A percentile compares a stretch with the other conserved stretches of the same genome.
Conservation (phyloP, 2,113 vertebrate genomes). For the Glareola pratincola region DNA sequence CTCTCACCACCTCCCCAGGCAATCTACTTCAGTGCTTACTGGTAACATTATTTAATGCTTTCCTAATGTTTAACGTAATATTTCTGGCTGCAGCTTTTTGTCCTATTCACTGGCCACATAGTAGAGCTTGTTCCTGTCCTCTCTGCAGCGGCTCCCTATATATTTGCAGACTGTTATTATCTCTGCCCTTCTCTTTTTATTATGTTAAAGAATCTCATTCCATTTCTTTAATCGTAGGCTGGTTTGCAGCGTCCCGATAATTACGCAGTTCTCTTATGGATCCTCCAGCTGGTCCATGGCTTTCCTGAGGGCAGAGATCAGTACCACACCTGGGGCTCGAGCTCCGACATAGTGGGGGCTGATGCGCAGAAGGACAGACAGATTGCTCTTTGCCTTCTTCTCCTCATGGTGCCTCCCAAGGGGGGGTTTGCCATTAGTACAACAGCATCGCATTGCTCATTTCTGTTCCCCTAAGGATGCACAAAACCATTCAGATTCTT, state of each 20-base stretch:
- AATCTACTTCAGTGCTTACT: neutral
- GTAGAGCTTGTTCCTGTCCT: neutral
- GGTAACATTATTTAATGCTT: neutral
- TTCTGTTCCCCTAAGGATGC: neutral
- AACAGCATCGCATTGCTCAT: neutral
- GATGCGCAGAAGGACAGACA: neutral
- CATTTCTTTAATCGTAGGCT: neutral
- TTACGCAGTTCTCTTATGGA: neutral
- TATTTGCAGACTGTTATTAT: neutral
- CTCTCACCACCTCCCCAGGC: neutral
- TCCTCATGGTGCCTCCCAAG: neutral
- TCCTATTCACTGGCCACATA: neutral
- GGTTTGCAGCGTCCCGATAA: neutral
- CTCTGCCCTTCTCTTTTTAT: neutral
- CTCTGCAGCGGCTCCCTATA: neutral
- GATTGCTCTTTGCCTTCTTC: neutral
- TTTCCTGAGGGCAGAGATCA: neutral
- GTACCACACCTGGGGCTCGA: rapidly evolving
- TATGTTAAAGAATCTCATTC: neutral
- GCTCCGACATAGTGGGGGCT: neutral
- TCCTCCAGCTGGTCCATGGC: neutral
- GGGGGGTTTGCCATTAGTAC: neutral
- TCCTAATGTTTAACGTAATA: neutral
- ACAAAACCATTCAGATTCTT: neutral
- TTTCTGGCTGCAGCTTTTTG: neutral